phyloP scores from a whole-genome alignment of 1,140 invertebrate species.

The Meloidogyne chitwoodi region DNA sequence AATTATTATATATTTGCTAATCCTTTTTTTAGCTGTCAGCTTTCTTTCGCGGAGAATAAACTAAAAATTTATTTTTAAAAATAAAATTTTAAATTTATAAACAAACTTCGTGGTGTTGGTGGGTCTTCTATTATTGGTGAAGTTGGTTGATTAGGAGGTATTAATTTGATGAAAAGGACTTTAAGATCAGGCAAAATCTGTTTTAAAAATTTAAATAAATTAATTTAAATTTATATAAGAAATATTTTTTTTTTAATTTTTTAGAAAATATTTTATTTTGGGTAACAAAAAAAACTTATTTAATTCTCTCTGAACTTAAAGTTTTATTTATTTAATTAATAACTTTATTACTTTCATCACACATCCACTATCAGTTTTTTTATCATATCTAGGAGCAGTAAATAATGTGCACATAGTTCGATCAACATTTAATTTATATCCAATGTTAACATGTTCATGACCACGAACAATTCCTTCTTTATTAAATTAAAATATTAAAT shows the following conservation, averaged over 20 bases:
- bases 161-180: not conserved
- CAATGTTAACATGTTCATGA: not conserved
- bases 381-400: not conserved
- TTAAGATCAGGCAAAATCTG: not conserved
- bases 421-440: not conserved
- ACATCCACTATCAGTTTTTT: not conserved
- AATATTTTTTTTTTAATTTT: not conserved
- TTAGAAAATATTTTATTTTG: too few species aligned
- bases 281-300: too few species aligned
- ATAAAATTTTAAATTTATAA: not conserved
- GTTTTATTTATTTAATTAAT: too few species aligned
- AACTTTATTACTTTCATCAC: constrained; percentile 8
- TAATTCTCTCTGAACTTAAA: too few species aligned
- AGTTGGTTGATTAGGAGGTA: not conserved
- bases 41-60: not conserved
- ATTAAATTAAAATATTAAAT: too few species aligned
- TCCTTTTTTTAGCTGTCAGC: not conserved
- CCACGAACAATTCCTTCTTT: not conserved
- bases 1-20: too few species aligned
- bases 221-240: not conserved
- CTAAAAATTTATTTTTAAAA: not conserved
- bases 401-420: constrained; percentile 7
- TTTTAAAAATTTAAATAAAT: not conserved
- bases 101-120: not conserved
- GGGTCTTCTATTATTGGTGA: not conserved